Percentiles rank a stretch among this genome's conserved stretches.
phyloP scores from a whole-genome alignment of 1,140 invertebrate genomes.

The Drosophila kanapiae region DNA sequence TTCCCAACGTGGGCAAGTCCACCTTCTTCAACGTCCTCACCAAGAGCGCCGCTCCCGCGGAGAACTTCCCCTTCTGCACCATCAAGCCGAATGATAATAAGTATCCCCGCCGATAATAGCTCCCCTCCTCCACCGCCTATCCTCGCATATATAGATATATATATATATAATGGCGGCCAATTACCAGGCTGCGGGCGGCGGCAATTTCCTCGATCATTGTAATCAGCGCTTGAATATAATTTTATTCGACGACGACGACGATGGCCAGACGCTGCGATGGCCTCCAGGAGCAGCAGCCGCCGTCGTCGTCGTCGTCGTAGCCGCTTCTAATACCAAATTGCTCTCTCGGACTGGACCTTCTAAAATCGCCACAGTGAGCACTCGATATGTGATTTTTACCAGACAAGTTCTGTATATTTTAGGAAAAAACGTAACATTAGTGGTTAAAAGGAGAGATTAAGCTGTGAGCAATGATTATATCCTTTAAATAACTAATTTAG shows the following conservation, averaged over 20 bases:
- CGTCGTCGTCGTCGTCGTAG: slow-evolving; percentile 13
- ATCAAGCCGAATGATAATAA: slow-evolving; percentile 99
- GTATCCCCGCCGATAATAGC: slow-evolving; percentile 87
- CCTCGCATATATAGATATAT: slow-evolving; percentile 16
- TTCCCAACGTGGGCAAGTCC: slow-evolving; percentile 98
- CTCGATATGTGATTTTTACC: not conserved
- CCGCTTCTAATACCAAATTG: slow-evolving; percentile 63
- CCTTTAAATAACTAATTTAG: too few relatives aligned
- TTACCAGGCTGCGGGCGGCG: slow-evolving; percentile 25
- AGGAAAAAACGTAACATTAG: too few relatives aligned
- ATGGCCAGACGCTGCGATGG: slow-evolving; percentile 26
- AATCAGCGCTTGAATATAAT: slow-evolving; percentile 55
- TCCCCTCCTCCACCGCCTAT: slow-evolving; percentile 65
- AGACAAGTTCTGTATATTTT: too few relatives aligned
- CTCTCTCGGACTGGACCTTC: slow-evolving; percentile 44
- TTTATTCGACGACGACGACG: slow-evolving; percentile 40
- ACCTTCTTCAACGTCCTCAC: slow-evolving; percentile 99
- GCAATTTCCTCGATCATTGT: slow-evolving; percentile 65
- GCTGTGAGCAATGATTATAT: too few relatives aligned
- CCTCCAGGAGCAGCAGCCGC: slow-evolving; percentile 37
- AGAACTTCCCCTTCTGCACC: slow-evolving; percentile 99
- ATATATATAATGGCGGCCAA: slow-evolving; percentile 28
- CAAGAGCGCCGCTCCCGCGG: slow-evolving; percentile 97
- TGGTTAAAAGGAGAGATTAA: too few relatives aligned
- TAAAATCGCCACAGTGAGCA: slow-evolving; percentile 39